phyloP scores from a whole-genome alignment of 1,140 invertebrate species.

The Rhopalosiphum padi region DNA sequence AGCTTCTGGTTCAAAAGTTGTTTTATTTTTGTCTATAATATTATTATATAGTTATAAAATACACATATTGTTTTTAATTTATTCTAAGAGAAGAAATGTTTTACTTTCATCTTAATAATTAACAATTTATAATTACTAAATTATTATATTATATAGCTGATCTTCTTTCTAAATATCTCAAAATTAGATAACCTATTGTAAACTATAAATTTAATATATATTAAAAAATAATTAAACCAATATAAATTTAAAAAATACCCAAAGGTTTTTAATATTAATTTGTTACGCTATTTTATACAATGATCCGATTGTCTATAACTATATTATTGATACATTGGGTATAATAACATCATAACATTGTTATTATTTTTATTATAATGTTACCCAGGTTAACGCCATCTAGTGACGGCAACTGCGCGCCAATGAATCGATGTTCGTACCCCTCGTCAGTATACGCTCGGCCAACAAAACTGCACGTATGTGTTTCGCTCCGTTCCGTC shows the following conservation, averaged over 20 bases:
- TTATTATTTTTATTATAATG: background rate
- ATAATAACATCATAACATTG: background rate
- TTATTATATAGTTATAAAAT: background rate
- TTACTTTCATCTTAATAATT: background rate
- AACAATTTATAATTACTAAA: background rate
- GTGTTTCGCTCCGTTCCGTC: background rate
- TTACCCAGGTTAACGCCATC: slow-evolving; percentile 24
- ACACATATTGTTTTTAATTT: background rate
- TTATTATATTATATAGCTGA: too few relatives aligned
- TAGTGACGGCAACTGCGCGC: slow-evolving; percentile 22
- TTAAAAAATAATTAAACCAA: too few relatives aligned
- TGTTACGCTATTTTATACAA: background rate
- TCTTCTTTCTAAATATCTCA: too few relatives aligned
- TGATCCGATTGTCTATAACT: background rate
- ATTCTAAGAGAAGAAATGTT: background rate
- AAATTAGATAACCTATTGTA: too few relatives aligned
- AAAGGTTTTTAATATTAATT: background rate
- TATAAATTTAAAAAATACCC: too few relatives aligned
- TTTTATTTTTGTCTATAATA: background rate
- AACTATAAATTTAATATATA: too few relatives aligned
- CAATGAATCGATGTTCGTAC: slow-evolving; percentile 55
- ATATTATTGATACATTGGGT: background rate
- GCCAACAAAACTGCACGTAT: slow-evolving; percentile 41
- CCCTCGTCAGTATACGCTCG: slow-evolving; percentile 38
- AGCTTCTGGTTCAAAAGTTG: background rate